Base-by-base conservation (phyloP, 2,797 vertebrate species). In the Tamandua tetradactyla region DNA sequence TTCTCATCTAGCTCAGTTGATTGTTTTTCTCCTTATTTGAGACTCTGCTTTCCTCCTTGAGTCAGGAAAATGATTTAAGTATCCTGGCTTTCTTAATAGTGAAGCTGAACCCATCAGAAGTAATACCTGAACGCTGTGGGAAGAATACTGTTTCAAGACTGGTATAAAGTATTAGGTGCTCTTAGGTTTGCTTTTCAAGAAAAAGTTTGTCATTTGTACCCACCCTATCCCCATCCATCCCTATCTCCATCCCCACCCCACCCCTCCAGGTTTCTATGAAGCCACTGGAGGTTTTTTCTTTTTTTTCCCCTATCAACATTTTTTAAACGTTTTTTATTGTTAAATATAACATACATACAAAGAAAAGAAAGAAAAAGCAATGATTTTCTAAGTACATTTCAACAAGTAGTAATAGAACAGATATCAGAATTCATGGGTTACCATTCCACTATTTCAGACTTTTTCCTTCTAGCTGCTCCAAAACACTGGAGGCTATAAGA, bases 21-120 rank as follows among this genome's bases (percentile, higher is more conserved):
- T 97, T 98, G 96, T 97, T 98, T 98, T 98, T 96, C 96, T 96
- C 95, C 93, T 93, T 95, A 88, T 97, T 95, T 94, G 94, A 97
- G 96, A 62, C 87, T 74, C 10, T 96, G 86, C 95, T 97, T 97
- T 95, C 94, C 75, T 97, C 74, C 92, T 92, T 91, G 93, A 95
- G 95, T 98, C 85, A 96, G 82, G 92, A 84, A 74, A 62, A 93
- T 72, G 94, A 85, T 94, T 95, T 97, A 95, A 94, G 71, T n/a
- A n/a, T 96, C 79, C 97, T 94, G 52, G 80, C 83, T 92, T 94
- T 74, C 83, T 96, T 93, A 95, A 96, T 92, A 25, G 69, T 95
- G 91, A 97, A 97, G 62, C 87, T 96, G 96, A 96, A 85, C 25
- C 4, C 59, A 30, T 44, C 82, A 89, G 96, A 74, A 87, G 32